Percentiles rank a stretch among this genome's conserved stretches.
Evolutionary conservation across 2,113 vertebrate genomes (phyloP).

Genomic region (Patagioenas fasciata): DNA sequence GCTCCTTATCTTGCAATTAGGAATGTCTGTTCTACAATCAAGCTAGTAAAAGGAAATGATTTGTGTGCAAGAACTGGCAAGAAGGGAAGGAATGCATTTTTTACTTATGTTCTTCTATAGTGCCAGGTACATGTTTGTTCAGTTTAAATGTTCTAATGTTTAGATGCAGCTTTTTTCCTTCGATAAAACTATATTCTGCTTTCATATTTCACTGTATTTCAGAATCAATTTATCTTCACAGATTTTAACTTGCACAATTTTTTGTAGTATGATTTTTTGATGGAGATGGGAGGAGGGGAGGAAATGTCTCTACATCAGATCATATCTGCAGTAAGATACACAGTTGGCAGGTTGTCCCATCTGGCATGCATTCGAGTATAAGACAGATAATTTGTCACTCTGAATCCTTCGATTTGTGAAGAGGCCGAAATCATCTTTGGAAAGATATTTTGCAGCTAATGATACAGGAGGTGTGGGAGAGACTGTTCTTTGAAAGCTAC

Average conservation of each 20-base stretch:
- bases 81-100: neutral
- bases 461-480: conserved; percentile 39
- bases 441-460: conserved; percentile 36
- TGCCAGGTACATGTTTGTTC: neutral
- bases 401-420: conserved; percentile 47
- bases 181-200: neutral
- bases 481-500: conserved; percentile 40
- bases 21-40: conserved; percentile 26
- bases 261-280: neutral
- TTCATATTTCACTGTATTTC: neutral
- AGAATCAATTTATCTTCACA: neutral
- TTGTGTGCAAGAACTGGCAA: neutral
- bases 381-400: conserved; percentile 49
- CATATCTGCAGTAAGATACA: neutral
- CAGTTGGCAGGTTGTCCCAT: conserved; percentile 33
- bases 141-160: neutral
- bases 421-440: conserved; percentile 37
- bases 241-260: neutral
- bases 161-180: neutral
- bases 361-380: conserved; percentile 10
- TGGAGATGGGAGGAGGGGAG: neutral
- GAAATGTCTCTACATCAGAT: neutral
- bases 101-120: neutral
- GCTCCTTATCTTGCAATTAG: conserved; percentile 20
- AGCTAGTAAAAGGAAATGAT: neutral